Base-by-base conservation (phyloP, 2,113 vertebrate genomes). In the Tauraco erythrolophus region DNA sequence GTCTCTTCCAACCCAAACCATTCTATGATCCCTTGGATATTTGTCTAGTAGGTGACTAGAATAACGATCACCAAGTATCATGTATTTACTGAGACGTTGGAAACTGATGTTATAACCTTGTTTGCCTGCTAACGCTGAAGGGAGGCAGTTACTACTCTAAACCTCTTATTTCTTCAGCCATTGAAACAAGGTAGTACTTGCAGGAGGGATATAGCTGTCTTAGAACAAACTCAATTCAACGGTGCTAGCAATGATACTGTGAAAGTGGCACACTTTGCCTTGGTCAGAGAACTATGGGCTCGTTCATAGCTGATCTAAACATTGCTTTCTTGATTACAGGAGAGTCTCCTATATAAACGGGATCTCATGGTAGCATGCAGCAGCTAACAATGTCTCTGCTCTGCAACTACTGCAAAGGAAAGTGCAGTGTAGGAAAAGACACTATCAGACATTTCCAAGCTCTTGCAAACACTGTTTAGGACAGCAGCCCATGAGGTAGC, bases 1-100 rank as follows among this genome's bases (percentile, higher is more conserved):
- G n/a, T n/a, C n/a, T n/a, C n/a, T n/a, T n/a, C 41, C 41, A 43
- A 43, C 41, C 14, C 41, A 43, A 43, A 43, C 41, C 12, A 43
- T 43, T 43, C 41, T 43, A 43, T 43, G 9, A 89, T 78, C 9
- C 16, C 31, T 33, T 48, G 57, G 56, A 41, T 57, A 15, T 74
- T 80, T 88, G 9, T 13, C 46, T 62, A n/a, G 7, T 24, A 75
- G 66, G 23, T 22, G 24, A 64, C 7, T 11, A 91, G 13, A 86
- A 48, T 53, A 77, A 74, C 10, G 19, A 60, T 56, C 37, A 54
- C 13, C 18, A 69, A 54, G 25, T 46, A 46, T 14, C 60, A 19
- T 0, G 0, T 53, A 77, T 56, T 56, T 87, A 35, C n/a, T 43
- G 41, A 74, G 76, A 54, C 0, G 0, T 41, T 57, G 56, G 37